Evolutionary conservation across 2,797 vertebrate genomes (phyloP).

Genomic region (Potorous gilbertii): DNA sequence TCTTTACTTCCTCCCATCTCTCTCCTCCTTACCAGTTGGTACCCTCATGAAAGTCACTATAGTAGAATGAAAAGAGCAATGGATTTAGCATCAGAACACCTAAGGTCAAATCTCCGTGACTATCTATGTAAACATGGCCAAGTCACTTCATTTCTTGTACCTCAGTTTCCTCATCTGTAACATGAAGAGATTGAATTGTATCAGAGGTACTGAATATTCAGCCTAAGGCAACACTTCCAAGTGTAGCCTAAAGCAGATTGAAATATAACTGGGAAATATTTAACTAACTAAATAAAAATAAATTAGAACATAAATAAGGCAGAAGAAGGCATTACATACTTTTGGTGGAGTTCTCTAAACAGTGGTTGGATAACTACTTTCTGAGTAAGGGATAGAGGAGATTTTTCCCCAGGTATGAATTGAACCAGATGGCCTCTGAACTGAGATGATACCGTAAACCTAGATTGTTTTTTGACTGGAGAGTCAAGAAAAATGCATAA

Average conservation of each 20-base stretch:
- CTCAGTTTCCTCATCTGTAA: neutral
- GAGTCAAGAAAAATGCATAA: neutral
- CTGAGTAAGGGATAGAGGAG: neutral
- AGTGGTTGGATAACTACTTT: neutral
- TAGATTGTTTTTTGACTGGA: neutral
- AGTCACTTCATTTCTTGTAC: neutral
- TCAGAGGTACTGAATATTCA: neutral
- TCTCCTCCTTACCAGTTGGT: neutral
- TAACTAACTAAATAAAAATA: neutral
- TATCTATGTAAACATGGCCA: neutral
- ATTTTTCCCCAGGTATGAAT: neutral
- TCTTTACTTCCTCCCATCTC: neutral
- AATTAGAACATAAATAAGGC: too few relatives aligned
- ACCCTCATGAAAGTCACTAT: neutral
- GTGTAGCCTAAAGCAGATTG: neutral
- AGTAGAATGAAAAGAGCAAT: neutral
- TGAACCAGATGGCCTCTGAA: neutral
- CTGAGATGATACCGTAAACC: neutral
- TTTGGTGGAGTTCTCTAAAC: neutral
- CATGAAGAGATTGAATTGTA: neutral
- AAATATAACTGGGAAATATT: neutral
- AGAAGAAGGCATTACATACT: neutral
- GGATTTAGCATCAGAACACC: neutral
- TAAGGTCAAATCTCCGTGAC: neutral
- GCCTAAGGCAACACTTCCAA: neutral